Evolutionary conservation across 2,113 vertebrate genomes (phyloP).

Genomic region (Gallinago media): DNA sequence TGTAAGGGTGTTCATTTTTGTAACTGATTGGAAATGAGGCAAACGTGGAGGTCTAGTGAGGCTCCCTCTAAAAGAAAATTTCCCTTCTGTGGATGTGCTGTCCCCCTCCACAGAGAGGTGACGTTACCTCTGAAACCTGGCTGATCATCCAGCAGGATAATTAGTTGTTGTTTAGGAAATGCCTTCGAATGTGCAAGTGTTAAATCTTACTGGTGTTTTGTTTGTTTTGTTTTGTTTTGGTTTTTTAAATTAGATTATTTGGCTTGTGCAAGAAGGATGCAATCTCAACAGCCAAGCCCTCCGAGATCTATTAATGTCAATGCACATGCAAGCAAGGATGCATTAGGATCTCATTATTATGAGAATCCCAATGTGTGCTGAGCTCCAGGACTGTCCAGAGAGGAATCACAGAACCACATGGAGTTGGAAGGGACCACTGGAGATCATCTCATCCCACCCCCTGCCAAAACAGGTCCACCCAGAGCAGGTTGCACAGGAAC

Average conservation of each 20-base stretch:
- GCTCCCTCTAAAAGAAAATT: neutral
- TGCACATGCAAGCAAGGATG: neutral
- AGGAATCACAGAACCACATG: neutral
- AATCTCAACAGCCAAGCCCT: neutral
- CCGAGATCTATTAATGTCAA: neutral
- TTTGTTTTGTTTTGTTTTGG: neutral
- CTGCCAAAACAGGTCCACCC: neutral
- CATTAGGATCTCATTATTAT: neutral
- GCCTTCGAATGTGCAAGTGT: neutral
- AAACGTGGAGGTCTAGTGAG: neutral
- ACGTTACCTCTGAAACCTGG: neutral
- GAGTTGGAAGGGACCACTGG: neutral
- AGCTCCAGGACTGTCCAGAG: neutral
- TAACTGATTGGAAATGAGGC: slow-evolving; percentile 8
- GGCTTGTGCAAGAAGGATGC: neutral
- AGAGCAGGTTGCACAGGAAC: neutral
- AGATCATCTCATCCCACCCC: neutral
- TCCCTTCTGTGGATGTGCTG: neutral
- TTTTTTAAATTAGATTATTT: neutral
- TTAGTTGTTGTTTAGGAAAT: neutral
- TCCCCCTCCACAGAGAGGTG: neutral
- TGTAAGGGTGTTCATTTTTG: neutral
- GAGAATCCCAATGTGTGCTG: neutral
- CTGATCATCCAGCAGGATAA: neutral
- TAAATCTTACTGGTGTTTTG: neutral